phyloP scores from a whole-genome alignment of 2,113 vertebrate species.

The Siniperca chuatsi region DNA sequence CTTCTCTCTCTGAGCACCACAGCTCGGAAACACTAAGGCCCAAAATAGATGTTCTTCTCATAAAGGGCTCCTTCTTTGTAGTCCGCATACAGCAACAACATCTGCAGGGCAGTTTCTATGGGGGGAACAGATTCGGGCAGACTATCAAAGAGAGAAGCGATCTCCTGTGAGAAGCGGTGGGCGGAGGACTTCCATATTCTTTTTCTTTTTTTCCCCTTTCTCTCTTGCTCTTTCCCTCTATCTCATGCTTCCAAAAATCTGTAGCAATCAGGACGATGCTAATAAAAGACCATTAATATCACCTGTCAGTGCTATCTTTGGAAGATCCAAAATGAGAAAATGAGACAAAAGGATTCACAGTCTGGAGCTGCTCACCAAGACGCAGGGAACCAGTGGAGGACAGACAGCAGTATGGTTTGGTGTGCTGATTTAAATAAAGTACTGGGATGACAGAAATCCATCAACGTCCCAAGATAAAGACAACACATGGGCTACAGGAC shows the following conservation, averaged over 20 bases:
- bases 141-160: conserved; percentile 86
- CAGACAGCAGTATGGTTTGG: not conserved
- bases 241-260: conserved; percentile 74
- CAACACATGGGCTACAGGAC: conserved; percentile 19
- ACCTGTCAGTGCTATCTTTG: conserved; percentile 84
- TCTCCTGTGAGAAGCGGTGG: conserved; percentile 83
- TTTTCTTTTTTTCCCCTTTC: conserved; percentile 22
- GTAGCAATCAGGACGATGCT: conserved; percentile 78
- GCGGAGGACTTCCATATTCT: conserved; percentile 80
- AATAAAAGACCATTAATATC: conserved; percentile 86
- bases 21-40: conserved; percentile 82
- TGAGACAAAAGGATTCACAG: conserved; percentile 71
- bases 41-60: conserved; percentile 86
- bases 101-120: conserved; percentile 88
- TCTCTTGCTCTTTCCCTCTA: conserved; percentile 46
- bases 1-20: conserved; percentile 76
- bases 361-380: conserved; percentile 62
- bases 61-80: conserved; percentile 89
- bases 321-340: conserved; percentile 80
- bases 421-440: conserved; percentile 36
- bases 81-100: conserved; percentile 85
- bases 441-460: conserved; percentile 45
- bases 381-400: conserved; percentile 32
- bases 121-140: conserved; percentile 84
- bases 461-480: conserved; percentile 33